These are phyloP conservation scores for Gibbula magus DNA, from an alignment of 2,888 invertebrate genomes.

Conservation along the genomic window DNA sequence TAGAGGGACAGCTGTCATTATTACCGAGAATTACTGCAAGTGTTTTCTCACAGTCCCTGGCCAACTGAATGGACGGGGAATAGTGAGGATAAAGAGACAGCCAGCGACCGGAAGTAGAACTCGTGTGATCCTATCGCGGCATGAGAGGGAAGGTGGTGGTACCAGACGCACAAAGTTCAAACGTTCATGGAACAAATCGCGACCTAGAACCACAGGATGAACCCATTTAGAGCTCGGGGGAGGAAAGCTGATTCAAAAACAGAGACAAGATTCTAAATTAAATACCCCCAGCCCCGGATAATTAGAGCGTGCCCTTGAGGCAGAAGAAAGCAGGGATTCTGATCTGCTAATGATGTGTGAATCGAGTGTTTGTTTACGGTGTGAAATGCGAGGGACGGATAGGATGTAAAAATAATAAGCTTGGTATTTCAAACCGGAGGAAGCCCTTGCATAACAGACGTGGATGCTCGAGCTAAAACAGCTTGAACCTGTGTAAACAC, in stretches of 20 bases:
- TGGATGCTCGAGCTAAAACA: too few relatives aligned
- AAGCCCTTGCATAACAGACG: too few relatives aligned
- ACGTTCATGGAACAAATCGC: background rate
- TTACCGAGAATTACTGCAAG: background rate
- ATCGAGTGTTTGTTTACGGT: background rate
- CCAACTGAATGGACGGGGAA: background rate
- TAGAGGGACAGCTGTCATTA: slow-evolving; percentile 14
- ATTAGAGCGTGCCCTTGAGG: background rate
- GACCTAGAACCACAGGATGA: background rate
- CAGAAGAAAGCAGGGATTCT: background rate
- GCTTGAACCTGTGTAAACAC: too few relatives aligned
- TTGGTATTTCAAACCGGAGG: too few relatives aligned
- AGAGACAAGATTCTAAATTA: background rate
- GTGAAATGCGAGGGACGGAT: too few relatives aligned
- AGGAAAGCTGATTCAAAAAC: background rate
- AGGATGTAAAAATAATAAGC: too few relatives aligned
- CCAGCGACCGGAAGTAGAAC: slow-evolving; percentile 3
- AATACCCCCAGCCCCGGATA: background rate
- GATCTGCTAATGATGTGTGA: background rate
- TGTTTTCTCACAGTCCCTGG: background rate
- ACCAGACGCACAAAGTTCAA: background rate
- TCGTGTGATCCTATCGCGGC: background rate
- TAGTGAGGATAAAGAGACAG: background rate
- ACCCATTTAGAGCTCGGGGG: background rate
- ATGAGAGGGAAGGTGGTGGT: background rate